Evolutionary conservation across 2,888 invertebrate species (phyloP).

Genomic region (Villa cingulata): DNA sequence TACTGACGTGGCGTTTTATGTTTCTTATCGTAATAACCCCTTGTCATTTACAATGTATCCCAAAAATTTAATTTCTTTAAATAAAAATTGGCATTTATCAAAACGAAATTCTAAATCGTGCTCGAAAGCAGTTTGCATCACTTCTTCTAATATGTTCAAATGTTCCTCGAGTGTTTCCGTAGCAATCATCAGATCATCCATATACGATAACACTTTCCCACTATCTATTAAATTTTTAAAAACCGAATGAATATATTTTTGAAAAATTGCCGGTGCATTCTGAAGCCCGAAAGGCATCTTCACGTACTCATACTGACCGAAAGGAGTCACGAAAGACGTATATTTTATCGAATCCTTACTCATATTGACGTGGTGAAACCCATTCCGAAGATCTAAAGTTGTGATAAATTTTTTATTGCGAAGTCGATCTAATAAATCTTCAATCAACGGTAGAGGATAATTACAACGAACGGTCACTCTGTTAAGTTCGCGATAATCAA

Average conservation of each 20-base stretch:
- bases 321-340: neutral
- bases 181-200: neutral
- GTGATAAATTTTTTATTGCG: neutral
- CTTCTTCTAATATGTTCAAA: neutral
- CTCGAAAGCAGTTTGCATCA: neutral
- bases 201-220: neutral
- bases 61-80: too few species aligned
- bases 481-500: slow-evolving; percentile 1
- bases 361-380: neutral
- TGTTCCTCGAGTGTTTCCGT: neutral
- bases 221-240: neutral
- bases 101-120: neutral
- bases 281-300: slow-evolving; percentile 1
- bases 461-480: neutral
- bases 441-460: too few species aligned
- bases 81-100: too few species aligned
- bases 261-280: neutral
- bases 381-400: neutral
- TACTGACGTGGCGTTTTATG: neutral
- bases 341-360: neutral
- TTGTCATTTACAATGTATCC: neutral
- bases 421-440: neutral
- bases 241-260: neutral
- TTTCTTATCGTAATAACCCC: neutral
- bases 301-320: slow-evolving; percentile 1